Conservation (phyloP, 2,797 vertebrate species). For the Carcharodon carcharias region DNA sequence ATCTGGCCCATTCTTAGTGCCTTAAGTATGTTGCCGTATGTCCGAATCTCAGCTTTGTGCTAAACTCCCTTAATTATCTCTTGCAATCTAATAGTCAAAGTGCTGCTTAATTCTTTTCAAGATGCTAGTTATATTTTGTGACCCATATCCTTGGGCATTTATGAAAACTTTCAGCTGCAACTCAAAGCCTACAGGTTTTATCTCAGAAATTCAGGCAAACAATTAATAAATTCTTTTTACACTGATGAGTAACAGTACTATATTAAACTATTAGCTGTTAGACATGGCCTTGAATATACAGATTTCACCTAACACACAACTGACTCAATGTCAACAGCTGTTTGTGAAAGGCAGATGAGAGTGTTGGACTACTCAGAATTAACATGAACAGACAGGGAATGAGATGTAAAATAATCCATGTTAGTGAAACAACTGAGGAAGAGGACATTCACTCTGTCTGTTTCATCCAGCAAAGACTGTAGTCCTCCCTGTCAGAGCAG, state of each 20-base stretch:
- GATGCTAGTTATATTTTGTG: no score
- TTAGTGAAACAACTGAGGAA: not conserved
- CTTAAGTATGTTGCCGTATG: not conserved
- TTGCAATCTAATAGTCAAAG: not conserved
- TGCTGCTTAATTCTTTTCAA: not conserved
- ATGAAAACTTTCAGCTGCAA: not conserved
- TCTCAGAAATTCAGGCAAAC: not conserved
- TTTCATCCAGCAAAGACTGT: not conserved
- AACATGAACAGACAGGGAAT: not conserved
- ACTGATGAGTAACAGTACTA: not conserved
- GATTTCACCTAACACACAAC: not conserved
- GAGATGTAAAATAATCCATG: not conserved
- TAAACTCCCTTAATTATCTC: not conserved
- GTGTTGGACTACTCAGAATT: no score
- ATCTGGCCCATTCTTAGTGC: not conserved
- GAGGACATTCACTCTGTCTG: not conserved
- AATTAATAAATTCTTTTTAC: not conserved
- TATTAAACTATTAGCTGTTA: not conserved
- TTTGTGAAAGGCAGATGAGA: not conserved
- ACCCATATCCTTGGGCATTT: not conserved
- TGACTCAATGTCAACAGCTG: not conserved
- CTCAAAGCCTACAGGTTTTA: not conserved
- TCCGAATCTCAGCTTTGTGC: not conserved
- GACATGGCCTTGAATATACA: not conserved
- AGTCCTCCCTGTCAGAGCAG: not conserved